Conservation (phyloP, 2,888 invertebrate genomes). For the Drosophila parthenogenetica region DNA sequence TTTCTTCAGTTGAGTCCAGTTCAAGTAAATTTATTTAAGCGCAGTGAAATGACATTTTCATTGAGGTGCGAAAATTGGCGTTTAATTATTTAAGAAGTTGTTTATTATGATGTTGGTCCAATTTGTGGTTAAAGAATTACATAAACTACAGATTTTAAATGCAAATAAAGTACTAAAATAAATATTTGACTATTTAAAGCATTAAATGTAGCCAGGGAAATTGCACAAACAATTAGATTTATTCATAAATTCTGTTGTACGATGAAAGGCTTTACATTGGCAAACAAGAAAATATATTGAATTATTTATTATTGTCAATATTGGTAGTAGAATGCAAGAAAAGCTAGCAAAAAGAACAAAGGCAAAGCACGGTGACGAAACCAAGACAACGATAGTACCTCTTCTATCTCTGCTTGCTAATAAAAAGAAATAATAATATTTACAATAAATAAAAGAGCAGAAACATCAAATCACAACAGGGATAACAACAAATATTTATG, state of each 20-base stretch:
- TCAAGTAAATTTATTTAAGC: conserved; percentile 40
- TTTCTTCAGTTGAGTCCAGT: background rate
- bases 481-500: conserved; percentile 66
- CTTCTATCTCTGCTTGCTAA: conserved; percentile 11
- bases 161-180: background rate
- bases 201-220: background rate
- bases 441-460: conserved; percentile 61
- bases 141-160: background rate
- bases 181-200: background rate
- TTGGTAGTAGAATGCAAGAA: conserved; percentile 51
- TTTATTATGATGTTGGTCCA: conserved; percentile 25
- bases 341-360: conserved; percentile 17
- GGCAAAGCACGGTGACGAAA: background rate
- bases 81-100: conserved; percentile 56
- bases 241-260: conserved; percentile 47
- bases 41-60: conserved; percentile 56
- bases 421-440: conserved; percentile 62
- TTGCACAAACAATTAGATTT: conserved; percentile 53
- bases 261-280: conserved; percentile 42
- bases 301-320: conserved; percentile 74
- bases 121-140: conserved; percentile 19
- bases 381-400: conserved; percentile 12
- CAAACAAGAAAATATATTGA: conserved; percentile 51
- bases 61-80: conserved; percentile 61
- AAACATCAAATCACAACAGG: conserved; percentile 62